phyloP scores from a whole-genome alignment of 2,113 vertebrate genomes.

The Vanacampus margaritifer region DNA sequence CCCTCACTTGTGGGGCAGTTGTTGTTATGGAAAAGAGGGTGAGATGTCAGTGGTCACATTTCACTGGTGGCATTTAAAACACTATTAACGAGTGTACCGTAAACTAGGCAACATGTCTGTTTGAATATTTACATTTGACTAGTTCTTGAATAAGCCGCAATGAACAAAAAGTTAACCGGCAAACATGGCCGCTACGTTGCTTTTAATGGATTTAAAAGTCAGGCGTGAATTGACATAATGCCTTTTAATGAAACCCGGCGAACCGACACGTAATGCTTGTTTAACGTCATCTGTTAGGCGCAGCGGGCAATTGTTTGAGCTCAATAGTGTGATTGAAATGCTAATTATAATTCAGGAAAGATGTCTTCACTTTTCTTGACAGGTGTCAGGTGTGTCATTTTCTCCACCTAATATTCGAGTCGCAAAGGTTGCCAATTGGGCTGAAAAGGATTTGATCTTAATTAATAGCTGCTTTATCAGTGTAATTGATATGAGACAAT shows the following conservation, averaged over 20 bases:
- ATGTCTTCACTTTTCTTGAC: not conserved
- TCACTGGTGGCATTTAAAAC: conserved; percentile 8
- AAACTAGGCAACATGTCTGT: not conserved
- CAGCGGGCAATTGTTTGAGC: not conserved
- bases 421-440: not conserved
- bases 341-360: not conserved
- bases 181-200: not conserved
- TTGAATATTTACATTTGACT: not conserved
- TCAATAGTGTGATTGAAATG: not conserved
- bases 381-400: not conserved
- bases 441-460: not conserved
- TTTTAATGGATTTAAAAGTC: not conserved
- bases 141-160: not conserved
- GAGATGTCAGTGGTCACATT: conserved; percentile 50
- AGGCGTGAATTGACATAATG: not conserved
- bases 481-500: not conserved
- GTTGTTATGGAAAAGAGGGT: conserved; percentile 69
- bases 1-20: conserved; percentile 41
- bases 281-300: not conserved
- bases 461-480: not conserved
- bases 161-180: not conserved
- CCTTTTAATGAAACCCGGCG: not conserved
- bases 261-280: not conserved
- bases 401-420: not conserved
- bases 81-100: not conserved